A percentile compares a stretch with the other conserved stretches of the same genome.
Evolutionary conservation across 2,113 vertebrate genomes (phyloP).

Genomic region (Heliornis fulica): DNA sequence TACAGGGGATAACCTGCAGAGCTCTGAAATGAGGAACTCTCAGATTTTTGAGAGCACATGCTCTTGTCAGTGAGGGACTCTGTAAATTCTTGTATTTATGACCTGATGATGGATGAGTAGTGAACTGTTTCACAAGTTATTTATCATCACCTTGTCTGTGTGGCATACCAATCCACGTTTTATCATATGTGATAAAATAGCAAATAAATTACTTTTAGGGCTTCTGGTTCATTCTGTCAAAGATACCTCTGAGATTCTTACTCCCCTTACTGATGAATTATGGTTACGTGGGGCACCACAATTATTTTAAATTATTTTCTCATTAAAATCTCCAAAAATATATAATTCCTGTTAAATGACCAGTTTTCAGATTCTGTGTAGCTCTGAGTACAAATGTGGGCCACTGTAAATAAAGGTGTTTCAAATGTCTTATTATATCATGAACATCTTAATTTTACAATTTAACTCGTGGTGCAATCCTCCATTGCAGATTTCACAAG

Average conservation of each 20-base stretch:
- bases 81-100: background rate
- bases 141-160: background rate
- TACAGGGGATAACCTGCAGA: accelerated
- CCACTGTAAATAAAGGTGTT: background rate
- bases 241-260: background rate
- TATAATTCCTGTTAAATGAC: background rate
- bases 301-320: background rate
- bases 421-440: background rate
- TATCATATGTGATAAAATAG: background rate
- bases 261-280: background rate
- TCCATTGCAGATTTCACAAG: background rate
- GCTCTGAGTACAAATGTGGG: background rate
- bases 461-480: background rate
- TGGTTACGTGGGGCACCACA: background rate
- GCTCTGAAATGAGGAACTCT: background rate
- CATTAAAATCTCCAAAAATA: background rate
- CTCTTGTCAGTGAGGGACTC: background rate
- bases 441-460: background rate
- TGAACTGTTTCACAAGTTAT: background rate
- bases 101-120: background rate
- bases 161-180: background rate
- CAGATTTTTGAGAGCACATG: background rate
- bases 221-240: background rate
- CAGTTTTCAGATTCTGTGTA: background rate
- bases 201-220: background rate